Evolutionary conservation across 2,113 vertebrate species (phyloP).

Genomic region (Platysteira castanea): DNA sequence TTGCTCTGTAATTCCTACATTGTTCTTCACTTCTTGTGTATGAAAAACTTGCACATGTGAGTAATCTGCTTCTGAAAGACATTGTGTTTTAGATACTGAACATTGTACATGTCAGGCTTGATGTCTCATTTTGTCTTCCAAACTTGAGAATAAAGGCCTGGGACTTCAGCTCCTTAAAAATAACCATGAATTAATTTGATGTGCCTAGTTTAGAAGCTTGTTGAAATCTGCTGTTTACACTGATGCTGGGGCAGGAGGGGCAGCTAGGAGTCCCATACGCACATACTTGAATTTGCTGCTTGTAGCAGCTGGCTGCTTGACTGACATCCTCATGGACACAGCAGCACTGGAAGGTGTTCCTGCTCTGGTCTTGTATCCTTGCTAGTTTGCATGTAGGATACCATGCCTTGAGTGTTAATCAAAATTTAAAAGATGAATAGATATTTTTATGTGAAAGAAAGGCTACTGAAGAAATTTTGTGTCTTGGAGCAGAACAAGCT

Average conservation of each 20-base stretch:
- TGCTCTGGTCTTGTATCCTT: neutral
- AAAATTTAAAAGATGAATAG: neutral
- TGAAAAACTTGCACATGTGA: neutral
- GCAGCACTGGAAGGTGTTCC: neutral
- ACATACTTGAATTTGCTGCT: neutral
- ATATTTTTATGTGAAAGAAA: neutral
- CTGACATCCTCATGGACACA: neutral
- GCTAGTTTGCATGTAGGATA: neutral
- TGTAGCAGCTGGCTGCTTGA: neutral
- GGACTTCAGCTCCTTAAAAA: neutral
- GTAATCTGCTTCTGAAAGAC: neutral
- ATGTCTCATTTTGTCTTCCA: neutral
- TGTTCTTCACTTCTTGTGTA: neutral
- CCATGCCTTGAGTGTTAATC: neutral
- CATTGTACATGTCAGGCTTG: neutral
- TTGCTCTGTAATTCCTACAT: neutral
- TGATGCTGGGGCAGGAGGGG: neutral
- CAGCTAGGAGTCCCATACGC: neutral
- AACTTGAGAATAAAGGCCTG: neutral
- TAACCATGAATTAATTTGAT: neutral
- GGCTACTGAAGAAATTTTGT: neutral
- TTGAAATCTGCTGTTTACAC: neutral
- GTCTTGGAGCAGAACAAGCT: neutral
- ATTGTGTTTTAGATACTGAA: neutral
- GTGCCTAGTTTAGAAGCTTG: neutral